Percentiles rank a stretch among this genome's conserved stretches.
phyloP scores from a whole-genome alignment of 2,113 vertebrate species.

The Cyprinodon tularosa region DNA sequence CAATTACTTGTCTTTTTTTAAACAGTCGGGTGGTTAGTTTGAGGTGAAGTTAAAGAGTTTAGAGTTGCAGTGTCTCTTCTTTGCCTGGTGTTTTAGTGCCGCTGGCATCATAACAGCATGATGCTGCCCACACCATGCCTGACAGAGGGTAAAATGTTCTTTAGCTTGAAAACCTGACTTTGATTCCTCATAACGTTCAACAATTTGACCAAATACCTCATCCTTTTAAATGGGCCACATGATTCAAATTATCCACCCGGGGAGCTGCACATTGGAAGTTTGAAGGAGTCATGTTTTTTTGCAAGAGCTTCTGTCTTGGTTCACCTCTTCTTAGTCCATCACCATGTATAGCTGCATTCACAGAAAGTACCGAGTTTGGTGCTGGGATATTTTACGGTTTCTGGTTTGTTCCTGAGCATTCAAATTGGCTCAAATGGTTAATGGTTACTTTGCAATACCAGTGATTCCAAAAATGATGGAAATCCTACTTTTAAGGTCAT shows the following conservation, averaged over 20 bases:
- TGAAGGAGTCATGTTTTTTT: too few species aligned
- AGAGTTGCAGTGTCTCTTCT: not conserved
- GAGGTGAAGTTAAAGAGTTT: not conserved
- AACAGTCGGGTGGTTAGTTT: not conserved
- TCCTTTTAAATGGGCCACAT: too few species aligned
- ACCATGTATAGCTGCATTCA: not conserved
- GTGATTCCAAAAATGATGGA: not conserved
- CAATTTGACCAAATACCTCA: not conserved
- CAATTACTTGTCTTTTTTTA: not conserved
- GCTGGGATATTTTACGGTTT: not conserved
- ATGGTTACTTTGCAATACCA: not conserved
- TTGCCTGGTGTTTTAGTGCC: too few species aligned
- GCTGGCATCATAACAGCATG: too few species aligned
- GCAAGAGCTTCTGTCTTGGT: not conserved
- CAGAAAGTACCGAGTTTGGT: not conserved
- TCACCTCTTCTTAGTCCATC: not conserved
- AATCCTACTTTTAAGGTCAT: not conserved
- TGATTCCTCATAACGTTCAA: not conserved
- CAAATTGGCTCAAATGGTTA: not conserved
- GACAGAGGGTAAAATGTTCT: too few species aligned
- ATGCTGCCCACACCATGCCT: too few species aligned
- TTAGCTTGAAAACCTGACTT: not conserved
- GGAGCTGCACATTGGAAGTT: not conserved
- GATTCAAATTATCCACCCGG: not conserved
- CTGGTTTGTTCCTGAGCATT: not conserved